Conservation (phyloP, 2,797 vertebrate genomes). For the Chiroxiphia lanceolata region DNA sequence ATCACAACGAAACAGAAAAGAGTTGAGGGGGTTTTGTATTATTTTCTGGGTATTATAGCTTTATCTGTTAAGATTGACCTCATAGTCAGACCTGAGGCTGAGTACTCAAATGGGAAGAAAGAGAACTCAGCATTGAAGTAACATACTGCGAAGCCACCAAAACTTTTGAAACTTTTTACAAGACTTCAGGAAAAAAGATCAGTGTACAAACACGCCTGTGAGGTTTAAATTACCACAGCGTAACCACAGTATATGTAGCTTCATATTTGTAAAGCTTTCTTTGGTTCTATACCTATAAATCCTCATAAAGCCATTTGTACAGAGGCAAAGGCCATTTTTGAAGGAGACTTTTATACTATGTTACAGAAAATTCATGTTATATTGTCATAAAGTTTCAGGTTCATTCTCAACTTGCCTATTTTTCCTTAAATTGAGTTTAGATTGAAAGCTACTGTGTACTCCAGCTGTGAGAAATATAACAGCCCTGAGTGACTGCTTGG, state of each 20-base stretch:
- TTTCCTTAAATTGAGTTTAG: conserved; percentile 6
- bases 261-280: neutral
- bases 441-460: neutral
- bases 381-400: neutral
- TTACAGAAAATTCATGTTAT: neutral
- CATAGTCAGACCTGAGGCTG: neutral
- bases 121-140: neutral
- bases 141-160: neutral
- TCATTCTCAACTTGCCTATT: neutral
- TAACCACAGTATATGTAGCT: neutral
- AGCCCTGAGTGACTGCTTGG: neutral
- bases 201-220: neutral
- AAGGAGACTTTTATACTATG: neutral
- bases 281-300: neutral
- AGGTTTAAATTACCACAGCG: neutral
- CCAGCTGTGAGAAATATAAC: neutral
- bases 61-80: neutral
- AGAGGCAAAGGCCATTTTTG: neutral
- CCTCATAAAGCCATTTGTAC: neutral
- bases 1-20: neutral
- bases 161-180: neutral
- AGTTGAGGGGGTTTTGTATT: neutral
- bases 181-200: neutral
- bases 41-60: neutral
- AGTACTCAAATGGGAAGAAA: neutral